Conservation (phyloP, 2,888 invertebrate species). For the Drosophila yooni region DNA sequence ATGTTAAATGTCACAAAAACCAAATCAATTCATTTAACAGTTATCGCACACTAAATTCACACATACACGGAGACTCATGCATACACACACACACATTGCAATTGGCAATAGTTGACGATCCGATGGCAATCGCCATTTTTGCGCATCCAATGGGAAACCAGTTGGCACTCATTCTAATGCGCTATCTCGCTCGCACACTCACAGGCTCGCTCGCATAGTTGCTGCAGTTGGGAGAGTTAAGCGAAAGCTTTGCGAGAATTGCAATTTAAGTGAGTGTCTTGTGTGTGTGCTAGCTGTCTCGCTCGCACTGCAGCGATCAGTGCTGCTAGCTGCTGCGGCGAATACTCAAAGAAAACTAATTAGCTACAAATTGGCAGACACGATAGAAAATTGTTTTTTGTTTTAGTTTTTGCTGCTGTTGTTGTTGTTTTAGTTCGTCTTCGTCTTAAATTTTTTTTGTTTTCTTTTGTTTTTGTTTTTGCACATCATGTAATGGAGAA, state of each 20-base stretch:
- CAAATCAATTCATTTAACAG: conserved; percentile 2
- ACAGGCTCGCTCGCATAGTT: conserved; percentile 14
- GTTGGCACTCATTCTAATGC: conserved; percentile 19
- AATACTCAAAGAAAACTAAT: conserved; percentile 65
- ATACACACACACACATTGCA: background rate
- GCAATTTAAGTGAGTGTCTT: conserved; percentile 19
- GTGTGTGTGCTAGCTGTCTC: conserved; percentile 19
- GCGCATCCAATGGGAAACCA: conserved; percentile 67
- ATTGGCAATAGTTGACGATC: conserved; percentile 22
- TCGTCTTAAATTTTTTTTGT: background rate
- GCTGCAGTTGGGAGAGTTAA: conserved; percentile 37
- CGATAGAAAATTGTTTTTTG: conserved; percentile 51
- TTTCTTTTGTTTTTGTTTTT: conserved; percentile 14
- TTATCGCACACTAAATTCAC: background rate
- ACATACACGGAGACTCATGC: background rate
- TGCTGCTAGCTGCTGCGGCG: conserved; percentile 36
- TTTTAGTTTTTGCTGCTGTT: conserved; percentile 5
- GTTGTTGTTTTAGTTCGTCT: conserved; percentile 7
- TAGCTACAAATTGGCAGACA: conserved; percentile 67
- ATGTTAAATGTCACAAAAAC: background rate
- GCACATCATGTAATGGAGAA: conserved; percentile 68
- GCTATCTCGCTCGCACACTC: conserved; percentile 26
- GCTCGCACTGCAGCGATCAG: conserved; percentile 27
- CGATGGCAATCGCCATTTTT: conserved; percentile 64
- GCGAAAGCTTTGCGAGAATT: conserved; percentile 34